These are phyloP conservation scores for Pachypeltis micranthus DNA, from an alignment of 1,140 invertebrate genomes.

Conservation along the genomic window DNA sequence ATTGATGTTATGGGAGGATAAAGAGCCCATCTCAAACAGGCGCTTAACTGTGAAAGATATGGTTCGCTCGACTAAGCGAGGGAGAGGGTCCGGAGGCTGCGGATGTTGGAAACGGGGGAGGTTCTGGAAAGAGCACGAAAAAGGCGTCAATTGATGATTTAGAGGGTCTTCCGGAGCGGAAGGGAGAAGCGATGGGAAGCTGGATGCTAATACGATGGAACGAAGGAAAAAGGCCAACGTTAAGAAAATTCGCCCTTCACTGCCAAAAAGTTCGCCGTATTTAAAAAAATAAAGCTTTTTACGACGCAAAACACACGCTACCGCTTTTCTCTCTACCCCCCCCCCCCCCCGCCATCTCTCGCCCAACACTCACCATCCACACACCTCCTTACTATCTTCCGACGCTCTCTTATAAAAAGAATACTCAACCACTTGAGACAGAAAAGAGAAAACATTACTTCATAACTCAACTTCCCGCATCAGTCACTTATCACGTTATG, in stretches of 20 bases:
- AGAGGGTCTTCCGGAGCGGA: not conserved
- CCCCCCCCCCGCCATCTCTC: too few relatives aligned
- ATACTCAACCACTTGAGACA: too few relatives aligned
- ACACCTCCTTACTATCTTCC: too few relatives aligned
- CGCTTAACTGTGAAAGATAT: conserved; percentile 7
- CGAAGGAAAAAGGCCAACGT: not conserved
- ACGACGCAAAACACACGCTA: too few relatives aligned
- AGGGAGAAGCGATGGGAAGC: not conserved
- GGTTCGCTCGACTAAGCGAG: conserved; percentile 1
- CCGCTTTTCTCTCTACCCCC: too few relatives aligned
- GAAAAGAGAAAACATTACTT: too few relatives aligned
- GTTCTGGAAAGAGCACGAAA: not conserved
- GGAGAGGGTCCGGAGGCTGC: not conserved
- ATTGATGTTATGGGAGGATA: conserved; percentile 8
- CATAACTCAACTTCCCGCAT: too few relatives aligned
- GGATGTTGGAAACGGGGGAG: not conserved
- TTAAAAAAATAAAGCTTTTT: not conserved
- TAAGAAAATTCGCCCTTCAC: not conserved
- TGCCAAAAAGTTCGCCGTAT: not conserved
- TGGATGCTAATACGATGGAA: conserved; percentile 1
- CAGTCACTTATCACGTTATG: too few relatives aligned
- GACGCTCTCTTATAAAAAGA: too few relatives aligned
- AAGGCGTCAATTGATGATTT: conserved; percentile 5
- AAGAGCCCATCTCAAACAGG: conserved; percentile 6
- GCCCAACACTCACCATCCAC: too few relatives aligned